These are phyloP conservation scores for Solenodon paradoxus DNA, from an alignment of 2,113 vertebrate species.

Conservation along the genomic window DNA sequence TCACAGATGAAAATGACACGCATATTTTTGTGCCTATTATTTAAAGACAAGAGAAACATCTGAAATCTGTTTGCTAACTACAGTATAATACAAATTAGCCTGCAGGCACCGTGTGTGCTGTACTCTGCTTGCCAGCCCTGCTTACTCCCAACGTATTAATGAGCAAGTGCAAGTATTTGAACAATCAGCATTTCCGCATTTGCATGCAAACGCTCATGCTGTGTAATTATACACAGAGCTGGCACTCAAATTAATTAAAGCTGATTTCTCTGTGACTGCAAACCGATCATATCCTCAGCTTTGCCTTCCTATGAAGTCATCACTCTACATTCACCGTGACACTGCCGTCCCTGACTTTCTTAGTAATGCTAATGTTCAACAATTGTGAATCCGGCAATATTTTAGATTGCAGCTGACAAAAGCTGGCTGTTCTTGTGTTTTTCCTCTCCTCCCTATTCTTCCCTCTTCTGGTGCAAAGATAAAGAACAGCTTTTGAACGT, in stretches of 20 bases:
- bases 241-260: constrained; percentile 95
- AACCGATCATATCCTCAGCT: constrained; percentile 87
- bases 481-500: constrained; percentile 75
- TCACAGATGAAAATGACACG: constrained; percentile 73
- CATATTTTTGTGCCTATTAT: constrained; percentile 77
- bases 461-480: constrained; percentile 77
- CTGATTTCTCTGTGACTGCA: constrained; percentile 86
- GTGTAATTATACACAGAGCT: constrained; percentile 92
- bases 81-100: constrained; percentile 78
- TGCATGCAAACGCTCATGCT: constrained; percentile 87
- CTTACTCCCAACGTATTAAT: constrained; percentile 85
- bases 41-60: constrained; percentile 80
- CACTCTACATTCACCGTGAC: constrained; percentile 87
- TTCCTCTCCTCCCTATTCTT: not conserved
- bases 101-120: constrained; percentile 70
- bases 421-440: constrained; percentile 75
- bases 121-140: constrained; percentile 79
- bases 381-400: constrained; percentile 80
- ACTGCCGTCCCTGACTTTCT: constrained; percentile 83
- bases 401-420: constrained; percentile 81
- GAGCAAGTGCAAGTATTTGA: constrained; percentile 85
- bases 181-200: constrained; percentile 89
- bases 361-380: constrained; percentile 80
- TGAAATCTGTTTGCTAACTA: constrained; percentile 83
- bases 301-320: constrained; percentile 90